These are phyloP conservation scores for Orthosia gothica DNA, from an alignment of 2,888 invertebrate genomes.

Conservation along the genomic window DNA sequence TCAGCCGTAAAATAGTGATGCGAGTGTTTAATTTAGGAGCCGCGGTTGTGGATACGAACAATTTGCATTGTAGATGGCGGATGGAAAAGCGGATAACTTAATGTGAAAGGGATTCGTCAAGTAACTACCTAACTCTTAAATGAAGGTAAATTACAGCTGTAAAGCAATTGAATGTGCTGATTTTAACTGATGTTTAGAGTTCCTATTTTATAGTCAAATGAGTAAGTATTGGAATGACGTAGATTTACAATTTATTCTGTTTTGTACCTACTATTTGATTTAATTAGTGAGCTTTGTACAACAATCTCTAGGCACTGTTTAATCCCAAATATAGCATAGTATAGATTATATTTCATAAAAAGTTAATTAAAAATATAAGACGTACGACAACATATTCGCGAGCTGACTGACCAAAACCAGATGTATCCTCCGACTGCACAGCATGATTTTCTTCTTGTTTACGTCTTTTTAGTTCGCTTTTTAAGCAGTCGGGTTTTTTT, in stretches of 20 bases:
- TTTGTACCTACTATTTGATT: background rate
- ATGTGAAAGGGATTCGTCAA: conserved; percentile 1
- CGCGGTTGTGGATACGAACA: conserved; percentile 34
- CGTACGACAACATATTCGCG: no score
- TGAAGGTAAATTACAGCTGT: background rate
- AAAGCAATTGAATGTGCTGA: conserved; percentile 18
- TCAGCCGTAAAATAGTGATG: conserved; percentile 48
- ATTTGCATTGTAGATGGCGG: conserved; percentile 34
- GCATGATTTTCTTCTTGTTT: no score
- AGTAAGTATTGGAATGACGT: no score
- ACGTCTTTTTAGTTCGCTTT: no score
- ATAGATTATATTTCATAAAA: background rate
- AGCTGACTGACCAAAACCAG: no score
- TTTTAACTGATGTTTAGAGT: no score
- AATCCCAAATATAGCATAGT: background rate
- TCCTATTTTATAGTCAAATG: no score
- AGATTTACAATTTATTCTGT: no score
- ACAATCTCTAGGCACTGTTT: background rate
- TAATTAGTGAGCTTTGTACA: background rate
- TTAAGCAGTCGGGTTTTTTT: no score
- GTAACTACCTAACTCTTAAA: background rate
- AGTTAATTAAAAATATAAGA: no score
- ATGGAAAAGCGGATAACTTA: conserved; percentile 25
- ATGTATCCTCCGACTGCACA: no score
- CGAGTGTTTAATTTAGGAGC: conserved; percentile 5